Base-by-base conservation (phyloP, 2,113 vertebrate species). In the Telmatochromis sp. region DNA sequence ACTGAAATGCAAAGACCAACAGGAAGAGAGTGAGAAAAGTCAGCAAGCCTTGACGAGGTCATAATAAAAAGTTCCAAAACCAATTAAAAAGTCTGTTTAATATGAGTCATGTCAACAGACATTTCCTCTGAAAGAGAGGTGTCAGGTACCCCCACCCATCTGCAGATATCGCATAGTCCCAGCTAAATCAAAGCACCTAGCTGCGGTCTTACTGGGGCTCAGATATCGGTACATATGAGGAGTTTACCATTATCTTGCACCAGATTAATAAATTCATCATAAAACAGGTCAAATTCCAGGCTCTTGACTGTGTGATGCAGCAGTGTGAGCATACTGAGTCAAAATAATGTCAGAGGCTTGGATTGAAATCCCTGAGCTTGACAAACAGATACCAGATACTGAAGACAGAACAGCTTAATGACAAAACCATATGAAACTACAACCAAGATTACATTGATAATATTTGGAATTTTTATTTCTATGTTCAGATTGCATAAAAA, bases 1-100 rank as follows among this genome's bases (percentile, higher is more conserved):
- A 87, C 55, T 81, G 89, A 60, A 33, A 89, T 40, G 6, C 82
- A 88, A 4, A 83, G 91, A 93, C 80, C 82, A 37, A 80, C 68
- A 83, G 83, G 57, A 40, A 65, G 83, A 28, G 33, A n/a, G 23
- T 51, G 21, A 51, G 78, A 26, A 33, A 23, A 33, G 40, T 57
- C 15, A n/a, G 31, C 3, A 4, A 70, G 58, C 26, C 19, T 42
- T 6, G 42, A 75, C 12, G 15, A 75, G 81, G 8, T 54, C 33
- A 26, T 58, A 26, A 79, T 26, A 47, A 78, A 80, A 80, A 19
- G 37, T 53, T 81, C 15, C 45, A 47, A 45, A 12, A 81, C 15
- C 47, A 90, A 68, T 82, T 84, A 83, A 70, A 54, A 35, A 85
- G 14, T 88, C 28, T 12, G 53, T 85, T 83, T 60, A 40, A 85